Base-by-base conservation (phyloP, 92 coral and sea anemone genomes). In the Heliopora coerulea region DNA sequence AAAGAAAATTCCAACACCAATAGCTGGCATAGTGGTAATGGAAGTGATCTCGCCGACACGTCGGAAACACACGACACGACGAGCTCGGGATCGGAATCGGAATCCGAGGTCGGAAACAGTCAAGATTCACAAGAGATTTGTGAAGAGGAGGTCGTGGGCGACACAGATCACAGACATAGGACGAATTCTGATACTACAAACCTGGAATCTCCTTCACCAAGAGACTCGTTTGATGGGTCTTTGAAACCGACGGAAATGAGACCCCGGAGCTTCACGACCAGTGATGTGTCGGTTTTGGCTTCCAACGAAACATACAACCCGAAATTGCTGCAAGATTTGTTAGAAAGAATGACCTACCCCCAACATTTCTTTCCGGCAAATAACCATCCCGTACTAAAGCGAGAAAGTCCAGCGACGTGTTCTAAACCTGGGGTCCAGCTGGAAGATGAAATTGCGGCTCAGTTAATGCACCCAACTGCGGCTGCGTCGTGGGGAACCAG, bases 121-220 rank as follows among this genome's bases (percentile, higher is more conserved):
- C 76, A 62, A 13, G 76, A 69, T 13, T 68, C 74, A 21, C 74
- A 19, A 14, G 74, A 49, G 2, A 20, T 69, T 4, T 49, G 77
- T 21, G 77, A 70, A 3, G 77, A 70, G 3, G 28, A 4, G 3
- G 3, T 4, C 30, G 33, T 5, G 1, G 61, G 31, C 3, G 31
- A 56, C 30, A 28, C 12, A 1, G 30, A 8, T 3, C 30, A 1
- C 30, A 8, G 61, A 31, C 61, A 4, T 56, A 46, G 17, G n/a
- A 46, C 14, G 15, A 46, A n/a, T 6, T 46, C 52, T 12, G 70
- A 62, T 17, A 34, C 46, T 14, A 41, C 73, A n/a, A 32, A 23
- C 9, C 56, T 3, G 39, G 14, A 32, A 11, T 30, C 26, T 5
- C 56, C 15, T 10, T 66, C 73, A 27, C 52, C 52, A 6, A 29